Percentiles rank a stretch among this genome's conserved stretches.
Evolutionary conservation across 1,140 invertebrate genomes (phyloP).

Genomic region (Pseudomyrmex pallidus): DNA sequence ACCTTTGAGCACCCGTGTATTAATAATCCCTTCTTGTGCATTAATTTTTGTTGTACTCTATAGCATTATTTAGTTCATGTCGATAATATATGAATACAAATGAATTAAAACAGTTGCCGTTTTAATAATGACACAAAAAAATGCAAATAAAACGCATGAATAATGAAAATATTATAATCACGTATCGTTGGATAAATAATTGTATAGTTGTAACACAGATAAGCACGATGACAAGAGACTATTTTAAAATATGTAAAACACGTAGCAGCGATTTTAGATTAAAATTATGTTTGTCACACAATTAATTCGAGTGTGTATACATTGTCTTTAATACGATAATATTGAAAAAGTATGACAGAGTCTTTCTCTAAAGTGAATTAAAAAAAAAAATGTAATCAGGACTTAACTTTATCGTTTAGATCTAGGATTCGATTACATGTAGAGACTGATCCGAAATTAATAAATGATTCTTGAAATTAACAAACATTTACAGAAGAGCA

Average conservation of each 20-base stretch:
- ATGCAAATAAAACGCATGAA: neutral
- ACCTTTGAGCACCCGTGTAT: constrained; percentile 36
- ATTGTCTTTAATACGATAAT: neutral
- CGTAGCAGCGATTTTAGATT: neutral
- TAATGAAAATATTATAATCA: neutral
- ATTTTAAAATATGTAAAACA: no score
- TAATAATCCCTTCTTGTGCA: constrained; percentile 12
- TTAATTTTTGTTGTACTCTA: neutral
- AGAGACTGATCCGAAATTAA: constrained; percentile 16
- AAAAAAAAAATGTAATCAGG: neutral
- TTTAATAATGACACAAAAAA: neutral
- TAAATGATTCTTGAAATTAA: neutral
- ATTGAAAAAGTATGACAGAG: neutral
- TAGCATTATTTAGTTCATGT: neutral
- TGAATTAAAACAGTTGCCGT: no score
- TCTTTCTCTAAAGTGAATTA: neutral
- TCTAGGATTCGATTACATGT: constrained; percentile 14
- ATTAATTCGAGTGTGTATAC: neutral
- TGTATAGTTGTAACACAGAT: no score
- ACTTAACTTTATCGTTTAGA: constrained; percentile 23
- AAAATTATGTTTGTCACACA: neutral
- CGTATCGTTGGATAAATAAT: no score
- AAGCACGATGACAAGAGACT: no score
- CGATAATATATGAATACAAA: neutral
- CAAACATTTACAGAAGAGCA: neutral